A percentile compares a stretch with the other conserved stretches of the same genome.
phyloP scores from a whole-genome alignment of 2,888 invertebrate species.

The Macropis europaea region DNA sequence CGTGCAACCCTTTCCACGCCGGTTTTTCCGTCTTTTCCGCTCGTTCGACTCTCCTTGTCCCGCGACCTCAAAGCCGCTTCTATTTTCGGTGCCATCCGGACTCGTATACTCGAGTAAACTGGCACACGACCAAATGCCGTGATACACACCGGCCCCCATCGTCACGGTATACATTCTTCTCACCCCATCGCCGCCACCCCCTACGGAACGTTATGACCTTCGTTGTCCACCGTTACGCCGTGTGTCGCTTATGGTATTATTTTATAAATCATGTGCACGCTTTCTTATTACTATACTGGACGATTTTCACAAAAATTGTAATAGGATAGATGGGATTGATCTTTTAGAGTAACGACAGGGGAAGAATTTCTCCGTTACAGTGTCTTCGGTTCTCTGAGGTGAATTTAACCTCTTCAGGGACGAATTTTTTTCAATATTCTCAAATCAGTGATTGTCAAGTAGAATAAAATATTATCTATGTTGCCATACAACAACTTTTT shows the following conservation, averaged over 20 bases:
- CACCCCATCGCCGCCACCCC: too few species aligned
- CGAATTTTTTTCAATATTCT: too few species aligned
- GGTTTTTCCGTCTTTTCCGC: conserved; percentile 48
- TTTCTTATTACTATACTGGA: too few species aligned
- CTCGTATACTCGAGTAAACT: conserved; percentile 71
- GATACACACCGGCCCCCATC: conserved; percentile 49
- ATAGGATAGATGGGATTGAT: too few species aligned
- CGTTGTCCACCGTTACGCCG: conserved; percentile 13
- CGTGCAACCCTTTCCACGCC: conserved; percentile 1
- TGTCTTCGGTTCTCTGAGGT: too few species aligned
- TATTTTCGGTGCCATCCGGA: conserved; percentile 73
- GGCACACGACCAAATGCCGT: conserved; percentile 75
- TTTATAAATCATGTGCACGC: conserved; percentile 52
- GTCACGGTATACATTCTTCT: conserved; percentile 55
- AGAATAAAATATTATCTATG: too few species aligned
- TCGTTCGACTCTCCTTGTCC: conserved; percentile 34
- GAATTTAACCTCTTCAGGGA: too few species aligned
- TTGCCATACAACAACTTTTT: too few species aligned
- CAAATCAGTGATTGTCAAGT: too few species aligned
- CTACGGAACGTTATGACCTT: conserved; percentile 56
- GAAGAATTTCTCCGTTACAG: too few species aligned
- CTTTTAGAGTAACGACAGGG: too few species aligned
- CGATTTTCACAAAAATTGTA: too few species aligned
- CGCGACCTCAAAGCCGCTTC: conserved; percentile 74
- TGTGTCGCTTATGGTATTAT: conserved; percentile 52